Conservation (phyloP, 2,113 vertebrate species). For the Tachycineta bicolor region DNA sequence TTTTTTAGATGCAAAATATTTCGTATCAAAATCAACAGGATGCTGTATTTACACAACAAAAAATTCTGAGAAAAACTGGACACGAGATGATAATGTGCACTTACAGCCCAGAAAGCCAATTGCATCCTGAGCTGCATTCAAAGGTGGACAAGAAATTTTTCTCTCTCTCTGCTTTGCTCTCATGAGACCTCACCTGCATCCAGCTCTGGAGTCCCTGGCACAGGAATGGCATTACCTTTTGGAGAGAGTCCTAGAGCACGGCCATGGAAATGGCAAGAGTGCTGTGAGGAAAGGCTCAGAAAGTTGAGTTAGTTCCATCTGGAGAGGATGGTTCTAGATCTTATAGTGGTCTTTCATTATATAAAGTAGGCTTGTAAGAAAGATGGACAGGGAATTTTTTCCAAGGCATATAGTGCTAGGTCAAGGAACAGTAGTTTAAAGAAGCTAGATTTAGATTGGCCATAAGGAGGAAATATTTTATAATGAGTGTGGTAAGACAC, state of each 20-base stretch:
- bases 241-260: neutral
- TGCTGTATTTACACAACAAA: neutral
- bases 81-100: accelerated
- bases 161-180: neutral
- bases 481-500: neutral
- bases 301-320: neutral
- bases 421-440: neutral
- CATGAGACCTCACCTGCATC: neutral
- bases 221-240: neutral
- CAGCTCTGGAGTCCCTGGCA: neutral
- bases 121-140: neutral
- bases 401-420: neutral
- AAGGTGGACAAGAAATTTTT: neutral
- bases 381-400: neutral
- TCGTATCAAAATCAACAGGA: neutral
- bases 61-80: neutral
- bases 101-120: neutral
- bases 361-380: neutral
- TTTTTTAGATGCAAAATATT: neutral
- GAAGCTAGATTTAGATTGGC: neutral
- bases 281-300: neutral
- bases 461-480: neutral
- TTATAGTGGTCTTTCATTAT: neutral
- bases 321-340: neutral
- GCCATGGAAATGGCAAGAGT: neutral